Base-by-base conservation (phyloP, 2,113 vertebrate species). In the Tapirus terrestris region DNA sequence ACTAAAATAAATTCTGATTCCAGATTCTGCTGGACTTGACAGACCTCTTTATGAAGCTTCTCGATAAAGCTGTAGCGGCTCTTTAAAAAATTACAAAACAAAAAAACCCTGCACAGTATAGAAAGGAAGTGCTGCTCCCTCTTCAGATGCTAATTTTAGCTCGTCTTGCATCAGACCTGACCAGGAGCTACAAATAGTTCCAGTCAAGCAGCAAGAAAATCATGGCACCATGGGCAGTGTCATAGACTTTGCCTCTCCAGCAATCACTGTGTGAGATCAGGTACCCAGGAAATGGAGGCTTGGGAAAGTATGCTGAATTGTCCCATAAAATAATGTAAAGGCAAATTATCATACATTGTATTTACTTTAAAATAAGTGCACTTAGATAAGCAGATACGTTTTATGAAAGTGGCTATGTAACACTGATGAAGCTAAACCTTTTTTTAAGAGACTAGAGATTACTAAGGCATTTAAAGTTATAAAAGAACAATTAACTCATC, bases 91-190 rank as follows among this genome's bases (percentile, higher is more conserved):
- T 84, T 16, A 79, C 70, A 89, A 85, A 73, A 39, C n/a, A 58
- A 84, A 88, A 88, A 82, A 58, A 33, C 31, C 18, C 75, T 86
- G n/a, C 33, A 0, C 29, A 10, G 17, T 29, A 51, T 31, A 95
- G 85, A 91, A 86, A 93, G 91, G 72, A 93, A 91, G 45, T 83
- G 13, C 36, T 17, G 23, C 51, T 53, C 5, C n/a, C 68, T 39
- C 58, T 83, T 91, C 63, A 68, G 61, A 45, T 89, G 89, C 92
- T 96, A 86, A 92, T 93, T 97, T 91, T 96, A 95, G 83, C 80
- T 81, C 9, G 36, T 56, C 58, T 94, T 79, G 63, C 36, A 23
- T 63, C 63, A 84, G 56, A 95, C n/a, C 6, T 81, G 80, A n/a
- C 67, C 12, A n/a, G 77, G 63, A 58, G 65, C 91, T 85, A 67